phyloP scores from a whole-genome alignment of 2,113 vertebrate genomes.

The Herpetotheres cachinnans region DNA sequence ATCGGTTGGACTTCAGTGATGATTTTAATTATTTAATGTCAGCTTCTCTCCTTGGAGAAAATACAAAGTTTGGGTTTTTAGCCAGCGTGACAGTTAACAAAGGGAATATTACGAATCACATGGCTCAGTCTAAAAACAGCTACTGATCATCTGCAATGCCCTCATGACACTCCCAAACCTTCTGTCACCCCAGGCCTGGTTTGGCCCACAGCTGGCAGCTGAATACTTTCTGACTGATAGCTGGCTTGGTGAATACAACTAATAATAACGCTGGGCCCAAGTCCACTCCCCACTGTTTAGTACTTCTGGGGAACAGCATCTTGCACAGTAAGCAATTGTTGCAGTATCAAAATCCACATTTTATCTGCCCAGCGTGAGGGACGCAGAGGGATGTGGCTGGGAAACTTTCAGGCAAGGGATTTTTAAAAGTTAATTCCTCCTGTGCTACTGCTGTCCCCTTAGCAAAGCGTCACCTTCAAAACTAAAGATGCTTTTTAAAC shows the following conservation, averaged over 20 bases:
- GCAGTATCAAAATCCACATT: not conserved
- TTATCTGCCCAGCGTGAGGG: not conserved
- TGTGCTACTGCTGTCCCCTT: not conserved
- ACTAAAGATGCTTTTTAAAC: not conserved
- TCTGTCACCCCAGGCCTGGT: not conserved
- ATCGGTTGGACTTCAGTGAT: not conserved
- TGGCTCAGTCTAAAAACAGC: conserved; percentile 25
- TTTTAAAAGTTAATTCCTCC: not conserved
- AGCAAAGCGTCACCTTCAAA: not conserved
- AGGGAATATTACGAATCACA: not conserved
- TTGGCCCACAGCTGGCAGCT: conserved; percentile 19
- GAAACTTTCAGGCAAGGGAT: not conserved
- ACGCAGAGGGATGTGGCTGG: not conserved
- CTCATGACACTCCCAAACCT: conserved; percentile 13
- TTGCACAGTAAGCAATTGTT: not conserved
- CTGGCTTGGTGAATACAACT: conserved; percentile 2
- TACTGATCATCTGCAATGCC: not conserved
- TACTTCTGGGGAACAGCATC: conserved; percentile 9
- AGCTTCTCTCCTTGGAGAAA: not conserved
- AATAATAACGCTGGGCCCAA: not conserved
- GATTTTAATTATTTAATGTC: conserved; percentile 9
- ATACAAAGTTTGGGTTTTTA: not conserved
- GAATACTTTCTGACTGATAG: not conserved
- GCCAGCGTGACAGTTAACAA: not conserved
- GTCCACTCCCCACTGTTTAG: not conserved